Conservation (phyloP, 2,113 vertebrate species). For the Gnathochromis pfefferi region DNA sequence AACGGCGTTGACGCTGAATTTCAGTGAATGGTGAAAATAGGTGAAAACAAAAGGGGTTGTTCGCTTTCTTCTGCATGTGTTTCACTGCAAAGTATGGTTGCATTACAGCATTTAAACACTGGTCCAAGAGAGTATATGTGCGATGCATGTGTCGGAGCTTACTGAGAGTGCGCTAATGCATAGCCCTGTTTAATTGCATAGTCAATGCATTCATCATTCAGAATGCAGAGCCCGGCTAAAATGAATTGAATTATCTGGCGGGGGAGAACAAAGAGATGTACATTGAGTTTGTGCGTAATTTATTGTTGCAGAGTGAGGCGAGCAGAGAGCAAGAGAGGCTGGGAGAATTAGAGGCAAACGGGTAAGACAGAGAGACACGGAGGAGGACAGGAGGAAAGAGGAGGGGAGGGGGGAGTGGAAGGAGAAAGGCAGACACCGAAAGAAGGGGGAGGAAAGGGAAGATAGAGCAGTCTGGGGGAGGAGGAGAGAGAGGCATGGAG, state of each 20-base stretch:
- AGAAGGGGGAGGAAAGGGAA: constrained; percentile 26
- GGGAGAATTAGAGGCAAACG: constrained; percentile 45
- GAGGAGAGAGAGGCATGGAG: background rate
- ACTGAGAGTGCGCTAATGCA: constrained; percentile 58
- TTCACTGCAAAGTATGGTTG: background rate
- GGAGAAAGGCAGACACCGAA: constrained; percentile 16
- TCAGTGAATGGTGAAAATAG: background rate
- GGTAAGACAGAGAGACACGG: constrained; percentile 50
- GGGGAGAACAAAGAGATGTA: constrained; percentile 75
- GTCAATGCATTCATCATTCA: constrained; percentile 74
- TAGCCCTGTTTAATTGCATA: constrained; percentile 68
- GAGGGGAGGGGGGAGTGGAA: background rate
- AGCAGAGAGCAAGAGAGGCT: constrained; percentile 30
- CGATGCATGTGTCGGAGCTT: constrained; percentile 17
- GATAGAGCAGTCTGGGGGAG: constrained; percentile 43
- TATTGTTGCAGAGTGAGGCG: constrained; percentile 64
- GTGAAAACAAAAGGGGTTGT: background rate
- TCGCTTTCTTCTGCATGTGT: background rate
- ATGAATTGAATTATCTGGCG: constrained; percentile 77
- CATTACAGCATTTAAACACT: constrained; percentile 16
- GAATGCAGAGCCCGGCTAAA: constrained; percentile 72
- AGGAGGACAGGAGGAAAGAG: constrained; percentile 28
- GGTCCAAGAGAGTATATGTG: constrained; percentile 11
- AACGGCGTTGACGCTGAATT: background rate
- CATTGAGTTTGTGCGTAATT: constrained; percentile 74